Evolutionary conservation across 2,888 invertebrate genomes (phyloP).

Genomic region (Venusia cambrica): DNA sequence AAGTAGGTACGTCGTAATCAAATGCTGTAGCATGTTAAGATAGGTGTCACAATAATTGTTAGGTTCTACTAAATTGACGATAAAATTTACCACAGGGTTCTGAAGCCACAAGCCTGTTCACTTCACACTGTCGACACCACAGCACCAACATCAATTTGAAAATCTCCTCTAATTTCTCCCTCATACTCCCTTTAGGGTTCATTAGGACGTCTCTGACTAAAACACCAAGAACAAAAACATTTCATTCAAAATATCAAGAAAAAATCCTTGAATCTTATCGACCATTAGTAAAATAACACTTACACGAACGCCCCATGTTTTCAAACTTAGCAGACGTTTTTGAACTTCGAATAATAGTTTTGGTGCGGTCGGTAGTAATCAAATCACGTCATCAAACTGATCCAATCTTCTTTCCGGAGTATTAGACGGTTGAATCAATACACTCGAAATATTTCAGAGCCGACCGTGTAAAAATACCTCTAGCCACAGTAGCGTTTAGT

Average conservation of each 20-base stretch:
- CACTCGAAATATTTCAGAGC: slow-evolving; percentile 40
- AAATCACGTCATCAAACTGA: slow-evolving; percentile 48
- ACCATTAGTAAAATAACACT: slow-evolving; percentile 34
- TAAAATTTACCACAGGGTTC: slow-evolving; percentile 77
- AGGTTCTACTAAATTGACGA: not conserved
- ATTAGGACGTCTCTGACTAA: slow-evolving; percentile 63
- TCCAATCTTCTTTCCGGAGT: slow-evolving; percentile 34
- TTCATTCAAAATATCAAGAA: slow-evolving; percentile 9
- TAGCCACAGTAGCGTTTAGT: slow-evolving; percentile 62
- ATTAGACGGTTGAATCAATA: slow-evolving; percentile 60
- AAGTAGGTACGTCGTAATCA: too few species aligned
- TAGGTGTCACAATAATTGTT: too few species aligned
- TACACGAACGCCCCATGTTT: slow-evolving; percentile 64
- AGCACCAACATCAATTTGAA: slow-evolving; percentile 90
- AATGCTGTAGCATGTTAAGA: too few species aligned
- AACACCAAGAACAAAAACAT: slow-evolving; percentile 39
- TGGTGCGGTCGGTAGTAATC: too few species aligned
- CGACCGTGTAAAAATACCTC: slow-evolving; percentile 56
- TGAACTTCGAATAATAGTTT: slow-evolving; percentile 43
- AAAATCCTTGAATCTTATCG: too few species aligned
- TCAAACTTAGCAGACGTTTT: slow-evolving; percentile 28
- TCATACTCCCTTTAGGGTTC: slow-evolving; percentile 60
- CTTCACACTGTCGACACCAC: slow-evolving; percentile 90
- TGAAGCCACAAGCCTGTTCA: slow-evolving; percentile 83
- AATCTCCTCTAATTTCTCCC: slow-evolving; percentile 87